Conservation (phyloP, 1,140 invertebrate species). For the Microplitis mediator region DNA sequence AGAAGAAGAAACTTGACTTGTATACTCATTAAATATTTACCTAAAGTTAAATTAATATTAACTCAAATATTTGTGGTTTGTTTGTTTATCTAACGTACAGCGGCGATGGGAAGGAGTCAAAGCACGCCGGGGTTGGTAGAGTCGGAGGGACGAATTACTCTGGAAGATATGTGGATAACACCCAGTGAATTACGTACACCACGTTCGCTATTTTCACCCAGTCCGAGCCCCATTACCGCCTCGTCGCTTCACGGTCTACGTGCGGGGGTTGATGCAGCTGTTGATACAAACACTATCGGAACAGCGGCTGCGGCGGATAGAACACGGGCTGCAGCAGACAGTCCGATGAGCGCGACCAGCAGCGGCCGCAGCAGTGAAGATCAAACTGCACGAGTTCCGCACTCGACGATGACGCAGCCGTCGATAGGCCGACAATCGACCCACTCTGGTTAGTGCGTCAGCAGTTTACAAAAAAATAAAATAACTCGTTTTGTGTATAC, state of each 20-base stretch:
- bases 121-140: conserved; percentile 95
- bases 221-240: conserved; percentile 58
- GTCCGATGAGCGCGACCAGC: conserved; percentile 58
- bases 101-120: conserved; percentile 90
- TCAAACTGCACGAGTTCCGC: conserved; percentile 46
- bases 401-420: conserved; percentile 47
- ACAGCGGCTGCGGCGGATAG: conserved; percentile 7
- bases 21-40: conserved; percentile 1
- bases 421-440: conserved; percentile 55
- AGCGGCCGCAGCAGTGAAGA: conserved; percentile 60
- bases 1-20: neutral
- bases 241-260: conserved; percentile 52
- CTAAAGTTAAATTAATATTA: neutral
- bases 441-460: conserved; percentile 50
- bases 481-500: no score
- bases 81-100: conserved; percentile 61
- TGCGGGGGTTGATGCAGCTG: conserved; percentile 55
- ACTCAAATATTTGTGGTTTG: neutral
- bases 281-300: conserved; percentile 36
- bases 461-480: no score
- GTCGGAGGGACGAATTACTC: conserved; percentile 82
- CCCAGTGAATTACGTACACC: conserved; percentile 60
- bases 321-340: conserved; percentile 50
- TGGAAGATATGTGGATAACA: conserved; percentile 88
- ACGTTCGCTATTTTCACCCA: conserved; percentile 60